Conservation (phyloP, 2,113 vertebrate species). For the Malurus elegans region DNA sequence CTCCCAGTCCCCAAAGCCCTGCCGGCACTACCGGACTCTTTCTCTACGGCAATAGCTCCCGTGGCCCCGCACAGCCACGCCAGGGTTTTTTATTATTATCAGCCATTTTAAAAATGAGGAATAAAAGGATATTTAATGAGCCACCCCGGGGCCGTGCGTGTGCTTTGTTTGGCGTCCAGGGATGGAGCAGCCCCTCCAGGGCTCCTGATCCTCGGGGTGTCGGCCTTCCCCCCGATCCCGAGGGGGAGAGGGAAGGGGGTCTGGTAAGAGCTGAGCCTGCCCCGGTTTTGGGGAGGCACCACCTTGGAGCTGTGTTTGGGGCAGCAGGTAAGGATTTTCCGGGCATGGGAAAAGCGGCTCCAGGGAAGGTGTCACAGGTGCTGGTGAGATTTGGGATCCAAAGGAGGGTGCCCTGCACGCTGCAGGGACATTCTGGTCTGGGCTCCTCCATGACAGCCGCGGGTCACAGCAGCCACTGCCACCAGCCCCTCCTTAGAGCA, state of each 20-base stretch:
- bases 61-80: background rate
- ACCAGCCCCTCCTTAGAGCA: background rate
- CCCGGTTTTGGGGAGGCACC: accelerated
- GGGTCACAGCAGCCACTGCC: background rate
- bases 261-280: background rate
- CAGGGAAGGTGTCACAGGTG: accelerated
- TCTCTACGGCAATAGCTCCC: conserved; percentile 29
- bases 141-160: background rate
- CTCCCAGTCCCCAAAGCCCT: background rate
- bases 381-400: background rate
- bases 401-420: accelerated
- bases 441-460: accelerated
- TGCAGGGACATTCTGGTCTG: accelerated
- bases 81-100: conserved; percentile 44
- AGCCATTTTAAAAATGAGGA: conserved; percentile 62
- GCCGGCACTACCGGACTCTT: conserved; percentile 33
- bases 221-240: accelerated
- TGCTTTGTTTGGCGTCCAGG: conserved; percentile 26
- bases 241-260: background rate
- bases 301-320: accelerated
- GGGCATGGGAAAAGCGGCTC: accelerated
- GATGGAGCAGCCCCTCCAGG: background rate
- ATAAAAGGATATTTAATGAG: conserved; percentile 70
- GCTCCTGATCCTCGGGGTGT: background rate
- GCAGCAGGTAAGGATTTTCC: background rate